Percentiles rank a stretch among this genome's conserved stretches.
These are phyloP conservation scores for Aethes cnicana DNA, from an alignment of 2,888 invertebrate species.

Conservation along the genomic window DNA sequence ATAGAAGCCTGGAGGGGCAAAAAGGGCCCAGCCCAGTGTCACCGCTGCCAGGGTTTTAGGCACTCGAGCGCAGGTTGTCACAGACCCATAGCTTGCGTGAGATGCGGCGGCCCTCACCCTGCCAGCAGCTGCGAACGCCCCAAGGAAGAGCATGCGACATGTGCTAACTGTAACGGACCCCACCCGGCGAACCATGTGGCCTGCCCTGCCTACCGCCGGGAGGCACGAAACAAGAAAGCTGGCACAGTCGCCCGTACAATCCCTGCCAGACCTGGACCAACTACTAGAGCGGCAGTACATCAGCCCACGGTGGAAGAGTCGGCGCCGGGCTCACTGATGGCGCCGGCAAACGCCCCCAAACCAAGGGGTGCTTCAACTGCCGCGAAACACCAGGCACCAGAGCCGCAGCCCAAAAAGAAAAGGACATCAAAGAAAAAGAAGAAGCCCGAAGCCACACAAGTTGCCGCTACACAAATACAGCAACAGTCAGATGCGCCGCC, in stretches of 20 bases:
- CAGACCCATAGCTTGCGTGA: background rate
- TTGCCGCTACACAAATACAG: background rate
- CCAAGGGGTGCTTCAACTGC: too few species aligned
- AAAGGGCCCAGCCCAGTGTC: conserved; percentile 3
- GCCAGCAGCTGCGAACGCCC: too few species aligned
- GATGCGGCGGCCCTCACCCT: background rate
- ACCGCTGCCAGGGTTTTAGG: background rate
- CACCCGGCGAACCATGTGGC: background rate
- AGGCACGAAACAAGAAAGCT: background rate
- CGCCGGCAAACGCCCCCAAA: background rate
- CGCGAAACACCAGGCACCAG: background rate
- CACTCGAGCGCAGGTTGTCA: background rate
- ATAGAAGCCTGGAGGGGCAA: conserved; percentile 3
- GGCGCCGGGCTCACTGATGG: background rate
- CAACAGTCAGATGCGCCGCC: background rate
- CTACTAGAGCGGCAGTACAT: background rate
- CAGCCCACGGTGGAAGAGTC: background rate
- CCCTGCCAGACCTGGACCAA: background rate
- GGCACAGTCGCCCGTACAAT: background rate
- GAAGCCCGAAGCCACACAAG: background rate
- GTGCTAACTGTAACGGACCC: background rate
- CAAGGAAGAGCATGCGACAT: background rate
- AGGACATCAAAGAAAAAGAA: background rate
- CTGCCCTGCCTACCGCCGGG: background rate
- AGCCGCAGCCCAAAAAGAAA: background rate